Evolutionary conservation across 2,888 invertebrate genomes (phyloP), one percentile per base, ranked within the genome.

Genomic region (Mythimna impura): DNA sequence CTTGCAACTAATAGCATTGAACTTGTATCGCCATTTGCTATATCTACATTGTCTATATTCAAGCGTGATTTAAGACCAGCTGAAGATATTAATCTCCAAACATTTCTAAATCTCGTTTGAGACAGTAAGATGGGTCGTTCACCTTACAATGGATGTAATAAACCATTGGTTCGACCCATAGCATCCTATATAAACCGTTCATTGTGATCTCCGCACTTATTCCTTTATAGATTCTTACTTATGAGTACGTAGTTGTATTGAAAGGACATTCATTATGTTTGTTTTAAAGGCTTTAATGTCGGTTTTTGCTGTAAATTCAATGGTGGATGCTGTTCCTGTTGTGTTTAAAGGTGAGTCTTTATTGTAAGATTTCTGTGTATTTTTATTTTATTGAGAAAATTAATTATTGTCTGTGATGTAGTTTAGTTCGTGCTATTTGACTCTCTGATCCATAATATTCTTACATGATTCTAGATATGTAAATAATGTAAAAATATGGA

Each of bases 331-430:
- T 4, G 78, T 86, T 71, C 93, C 93, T 63, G 74, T 93, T 66
- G 88, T 93, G 77, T 87, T 92, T 61, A 92, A 91, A 92, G 92
- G 93, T 93, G 70, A 57, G 89, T 84, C 10, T 58, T 74, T 9
- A n/a, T 57, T 52, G 3, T 22, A 12, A 12, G 22, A n/a, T 47
- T 43, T 25, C 25, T 2, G 0, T 1, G 2, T 36, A 47, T 20
- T 30, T 55, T 50, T 55, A 3, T 43, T 47, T 25, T 50, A n/a
- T 8, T 30, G n/a, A 12, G 1, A 14, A 36, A 30, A 22, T n/a
- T 7, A 14, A 14, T 25, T 12, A 3, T 30, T 50, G 5, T 57
- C 3, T n/a, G 7, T 12, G 30, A 61, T 52, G 22, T 47, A 36
- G 14, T 25, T 22, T 34, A 3, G 4, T 58, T 34, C n/a, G 6